Conservation (phyloP, 2,888 invertebrate species). For the Cepaea hortensis region DNA sequence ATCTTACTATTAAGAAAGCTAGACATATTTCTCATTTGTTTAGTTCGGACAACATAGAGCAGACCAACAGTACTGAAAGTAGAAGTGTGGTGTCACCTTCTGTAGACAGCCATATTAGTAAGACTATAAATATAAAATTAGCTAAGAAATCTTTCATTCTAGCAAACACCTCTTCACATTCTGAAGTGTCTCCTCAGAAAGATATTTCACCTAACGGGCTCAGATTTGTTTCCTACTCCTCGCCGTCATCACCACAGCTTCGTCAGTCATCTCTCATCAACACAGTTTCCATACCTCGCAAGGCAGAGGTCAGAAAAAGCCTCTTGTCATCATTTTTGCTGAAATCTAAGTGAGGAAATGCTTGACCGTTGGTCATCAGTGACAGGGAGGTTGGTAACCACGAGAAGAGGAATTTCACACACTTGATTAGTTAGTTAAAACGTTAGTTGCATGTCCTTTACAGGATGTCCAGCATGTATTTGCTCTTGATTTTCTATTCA, state of each 20-base stretch:
- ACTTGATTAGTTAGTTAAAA: too few relatives aligned
- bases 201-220: background rate
- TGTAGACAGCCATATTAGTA: background rate
- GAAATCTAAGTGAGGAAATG: background rate
- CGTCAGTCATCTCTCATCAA: conserved; percentile 22
- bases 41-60: background rate
- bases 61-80: background rate
- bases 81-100: background rate
- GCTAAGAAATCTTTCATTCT: background rate
- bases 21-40: background rate
- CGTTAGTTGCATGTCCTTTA: too few relatives aligned
- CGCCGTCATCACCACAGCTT: conserved; percentile 11
- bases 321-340: conserved; percentile 16
- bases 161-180: background rate
- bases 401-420: too few relatives aligned
- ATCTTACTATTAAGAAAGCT: background rate
- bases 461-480: too few relatives aligned
- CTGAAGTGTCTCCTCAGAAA: background rate
- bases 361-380: background rate
- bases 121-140: background rate
- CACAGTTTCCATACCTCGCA: conserved; percentile 13
- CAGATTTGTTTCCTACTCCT: conserved; percentile 12
- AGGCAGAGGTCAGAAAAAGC: conserved; percentile 32
- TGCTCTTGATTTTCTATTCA: too few relatives aligned
- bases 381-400: too few relatives aligned